Evolutionary conservation across 2,113 vertebrate species (phyloP), one percentile per base, ranked within the genome.

Genomic region (Sylvilagus bachmani): DNA sequence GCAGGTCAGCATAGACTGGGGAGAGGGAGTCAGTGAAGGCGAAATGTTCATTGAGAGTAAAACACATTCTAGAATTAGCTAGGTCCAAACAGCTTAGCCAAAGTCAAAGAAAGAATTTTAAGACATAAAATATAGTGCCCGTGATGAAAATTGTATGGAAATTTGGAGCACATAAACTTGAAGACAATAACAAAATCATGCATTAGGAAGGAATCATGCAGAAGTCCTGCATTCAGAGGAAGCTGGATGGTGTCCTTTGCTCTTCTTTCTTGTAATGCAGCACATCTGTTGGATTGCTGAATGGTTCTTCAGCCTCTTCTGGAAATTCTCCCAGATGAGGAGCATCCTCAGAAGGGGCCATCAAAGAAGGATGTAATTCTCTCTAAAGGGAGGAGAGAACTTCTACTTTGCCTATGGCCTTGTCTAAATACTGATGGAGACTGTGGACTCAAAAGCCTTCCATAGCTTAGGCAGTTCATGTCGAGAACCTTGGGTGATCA

Each of bases 61-160:
- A 81, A 84, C 64, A 25, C 3, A 66, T 38, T 55, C 5, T 53
- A 61, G 49, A 79, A 21, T 66, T 83, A 69, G 49, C 66, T 89
- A 70, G 69, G 86, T 36, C 58, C 67, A 89, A 85, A 38, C 11
- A 89, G 17, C 3, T 73, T 88, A 53, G n/a, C 58, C 49, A 83
- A 51, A 86, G 36, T 51, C 49, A 83, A 86, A 93, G 62, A 44
- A 55, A 82, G 53, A 86, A 95, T 71, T 81, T 93, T 85, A 85
- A 94, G 38, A 58, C 51, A 21, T 24, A 82, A 91, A 73, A 80
- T 29, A 71, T 6, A 66, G 53, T 71, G 44, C 27, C 17, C 70
- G 1, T 90, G 53, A 53, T 77, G 29, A 36, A 91, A 93, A 80
- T 33, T 10, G 36, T 74, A 29, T 17, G 22, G 61, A 80, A 62